phyloP scores from a whole-genome alignment of 2,888 invertebrate species.

The Platycheirus rosarum region DNA sequence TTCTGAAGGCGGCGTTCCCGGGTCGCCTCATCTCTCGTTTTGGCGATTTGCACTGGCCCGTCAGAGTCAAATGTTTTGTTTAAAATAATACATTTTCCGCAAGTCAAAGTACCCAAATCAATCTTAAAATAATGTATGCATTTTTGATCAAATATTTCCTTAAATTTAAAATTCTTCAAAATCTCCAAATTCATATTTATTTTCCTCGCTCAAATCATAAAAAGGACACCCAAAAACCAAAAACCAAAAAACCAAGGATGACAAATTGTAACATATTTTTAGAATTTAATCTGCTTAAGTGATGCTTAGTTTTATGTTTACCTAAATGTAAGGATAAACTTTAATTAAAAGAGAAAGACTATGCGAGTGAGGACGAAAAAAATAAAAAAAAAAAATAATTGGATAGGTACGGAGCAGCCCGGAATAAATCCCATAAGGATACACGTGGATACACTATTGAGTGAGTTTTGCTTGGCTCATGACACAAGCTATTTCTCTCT shows the following conservation, averaged over 20 bases:
- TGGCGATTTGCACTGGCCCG: too few relatives aligned
- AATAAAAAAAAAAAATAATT: conserved; percentile 36
- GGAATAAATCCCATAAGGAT: conserved; percentile 33
- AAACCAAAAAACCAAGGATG: not conserved
- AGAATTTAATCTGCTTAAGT: conserved; percentile 10
- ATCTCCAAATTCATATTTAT: too few relatives aligned
- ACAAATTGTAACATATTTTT: conserved; percentile 1
- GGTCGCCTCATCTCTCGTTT: too few relatives aligned
- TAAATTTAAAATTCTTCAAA: too few relatives aligned
- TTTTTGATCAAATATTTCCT: too few relatives aligned
- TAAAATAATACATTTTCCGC: too few relatives aligned
- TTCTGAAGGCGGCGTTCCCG: too few relatives aligned
- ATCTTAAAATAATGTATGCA: too few relatives aligned
- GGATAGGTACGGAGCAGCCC: conserved; percentile 16
- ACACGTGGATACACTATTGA: conserved; percentile 38
- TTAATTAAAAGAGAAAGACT: not conserved
- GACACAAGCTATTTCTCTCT: conserved; percentile 23
- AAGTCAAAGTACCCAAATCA: too few relatives aligned
- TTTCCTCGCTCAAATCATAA: too few relatives aligned
- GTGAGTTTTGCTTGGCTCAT: conserved; percentile 18
- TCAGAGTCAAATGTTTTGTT: too few relatives aligned
- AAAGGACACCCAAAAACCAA: not conserved
- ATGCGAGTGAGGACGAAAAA: not conserved
- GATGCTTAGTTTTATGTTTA: conserved; percentile 2
- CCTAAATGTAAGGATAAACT: not conserved